phyloP scores from a whole-genome alignment of 2,888 invertebrate genomes.

The Belgica antarctica region DNA sequence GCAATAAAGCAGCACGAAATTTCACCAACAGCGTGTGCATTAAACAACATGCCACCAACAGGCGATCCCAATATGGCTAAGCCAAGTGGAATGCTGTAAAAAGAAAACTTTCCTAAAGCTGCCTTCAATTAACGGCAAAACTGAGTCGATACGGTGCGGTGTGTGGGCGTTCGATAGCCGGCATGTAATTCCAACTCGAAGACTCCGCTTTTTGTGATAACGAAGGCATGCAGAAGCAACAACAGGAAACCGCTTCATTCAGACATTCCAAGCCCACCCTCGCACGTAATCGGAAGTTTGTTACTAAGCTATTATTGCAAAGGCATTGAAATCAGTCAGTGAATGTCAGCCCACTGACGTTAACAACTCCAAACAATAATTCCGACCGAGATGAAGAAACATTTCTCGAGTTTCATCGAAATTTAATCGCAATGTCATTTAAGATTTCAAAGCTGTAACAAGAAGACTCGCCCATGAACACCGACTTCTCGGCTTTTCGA shows the following conservation, averaged over 20 bases:
- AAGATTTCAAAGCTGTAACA: too few species aligned
- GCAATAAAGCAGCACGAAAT: slow-evolving; percentile 24
- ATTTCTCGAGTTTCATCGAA: too few species aligned
- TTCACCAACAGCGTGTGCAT: background rate
- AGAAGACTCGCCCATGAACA: too few species aligned
- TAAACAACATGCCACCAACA: background rate
- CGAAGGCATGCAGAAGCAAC: background rate
- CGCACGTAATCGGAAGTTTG: background rate
- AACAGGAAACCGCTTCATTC: background rate
- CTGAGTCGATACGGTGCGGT: slow-evolving; percentile 1
- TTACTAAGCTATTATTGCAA: too few species aligned
- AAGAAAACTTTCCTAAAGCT: slow-evolving; percentile 18
- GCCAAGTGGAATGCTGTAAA: background rate
- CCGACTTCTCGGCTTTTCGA: too few species aligned
- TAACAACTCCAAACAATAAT: too few species aligned
- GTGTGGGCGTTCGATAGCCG: background rate
- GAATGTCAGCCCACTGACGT: too few species aligned
- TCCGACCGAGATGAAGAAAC: too few species aligned
- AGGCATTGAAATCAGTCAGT: too few species aligned
- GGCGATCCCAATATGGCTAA: slow-evolving; percentile 6
- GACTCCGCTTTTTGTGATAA: background rate
- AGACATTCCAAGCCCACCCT: background rate
- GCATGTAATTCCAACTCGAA: background rate
- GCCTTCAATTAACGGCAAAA: slow-evolving; percentile 15
- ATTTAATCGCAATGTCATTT: too few species aligned